These are phyloP conservation scores for Stichodactyla helianthus DNA, from an alignment of 64 coral and sea anemone species.

Conservation along the genomic window DNA sequence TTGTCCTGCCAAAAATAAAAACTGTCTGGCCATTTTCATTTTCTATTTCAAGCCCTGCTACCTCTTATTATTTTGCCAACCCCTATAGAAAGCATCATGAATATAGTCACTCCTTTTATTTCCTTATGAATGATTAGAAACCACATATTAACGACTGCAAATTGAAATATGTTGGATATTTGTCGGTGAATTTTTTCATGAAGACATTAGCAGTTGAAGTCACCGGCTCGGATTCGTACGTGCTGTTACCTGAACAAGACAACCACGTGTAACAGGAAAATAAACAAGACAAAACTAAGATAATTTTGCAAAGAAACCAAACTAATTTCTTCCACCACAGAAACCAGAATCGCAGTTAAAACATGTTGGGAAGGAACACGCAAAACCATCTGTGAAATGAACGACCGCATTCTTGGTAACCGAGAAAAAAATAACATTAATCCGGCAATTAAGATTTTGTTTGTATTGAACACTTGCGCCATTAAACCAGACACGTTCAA, in stretches of 20 bases:
- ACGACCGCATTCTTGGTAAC: background rate
- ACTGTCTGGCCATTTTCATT: too few species aligned
- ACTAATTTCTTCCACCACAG: background rate
- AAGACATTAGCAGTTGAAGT: background rate
- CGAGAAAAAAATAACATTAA: background rate
- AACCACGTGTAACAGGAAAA: background rate
- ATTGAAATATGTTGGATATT: too few species aligned
- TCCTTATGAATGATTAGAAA: background rate
- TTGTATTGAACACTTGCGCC: background rate
- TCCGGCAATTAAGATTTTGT: background rate
- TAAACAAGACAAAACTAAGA: background rate
- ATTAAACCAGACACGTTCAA: background rate
- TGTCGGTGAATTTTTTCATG: background rate
- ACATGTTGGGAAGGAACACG: background rate
- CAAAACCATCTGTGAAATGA: background rate
- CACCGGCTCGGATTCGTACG: background rate
- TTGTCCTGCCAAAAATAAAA: too few species aligned
- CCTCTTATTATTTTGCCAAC: too few species aligned
- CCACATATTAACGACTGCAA: too few species aligned
- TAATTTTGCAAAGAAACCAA: background rate
- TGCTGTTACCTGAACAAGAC: background rate
- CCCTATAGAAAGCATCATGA: too few species aligned
- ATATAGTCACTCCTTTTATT: background rate
- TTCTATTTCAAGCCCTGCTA: too few species aligned
- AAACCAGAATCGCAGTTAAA: conserved; percentile 6